Percentiles rank a stretch among this genome's conserved stretches.
Conservation (phyloP, 2,888 invertebrate species). For the Kuschelorhynchus macadamiae region DNA sequence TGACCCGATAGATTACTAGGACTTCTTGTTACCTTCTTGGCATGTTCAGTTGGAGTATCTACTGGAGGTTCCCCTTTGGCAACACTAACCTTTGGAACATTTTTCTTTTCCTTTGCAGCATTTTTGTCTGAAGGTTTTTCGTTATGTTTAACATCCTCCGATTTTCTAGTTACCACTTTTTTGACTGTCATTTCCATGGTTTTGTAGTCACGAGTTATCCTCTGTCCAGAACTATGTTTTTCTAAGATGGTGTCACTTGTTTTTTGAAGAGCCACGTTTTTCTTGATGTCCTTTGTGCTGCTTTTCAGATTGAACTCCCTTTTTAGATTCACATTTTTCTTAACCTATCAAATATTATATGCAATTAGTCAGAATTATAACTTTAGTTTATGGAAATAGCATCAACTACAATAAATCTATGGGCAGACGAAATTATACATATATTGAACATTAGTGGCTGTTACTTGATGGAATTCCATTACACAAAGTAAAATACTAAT, state of each 20-base stretch:
- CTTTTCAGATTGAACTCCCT: constrained; percentile 41
- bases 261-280: constrained; percentile 44
- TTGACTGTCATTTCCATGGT: constrained; percentile 38
- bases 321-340: constrained; percentile 45
- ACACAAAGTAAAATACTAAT: no score
- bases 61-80: no score
- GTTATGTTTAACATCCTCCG: constrained; percentile 27
- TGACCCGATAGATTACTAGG: no score
- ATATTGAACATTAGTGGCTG: no score
- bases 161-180: constrained; percentile 43
- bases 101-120: constrained; percentile 21
- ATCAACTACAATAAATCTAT: no score
- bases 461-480: no score
- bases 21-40: not conserved
- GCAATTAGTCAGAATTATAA: not conserved
- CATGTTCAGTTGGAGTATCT: not conserved
- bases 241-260: constrained; percentile 33
- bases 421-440: no score
- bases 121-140: constrained; percentile 15
- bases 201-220: constrained; percentile 30
- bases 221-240: constrained; percentile 35
- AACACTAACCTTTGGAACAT: not conserved
- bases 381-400: no score
- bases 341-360: constrained; percentile 16
- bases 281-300: constrained; percentile 42